Base-by-base conservation (phyloP, 2,888 invertebrate species). In the Meta bourneti region DNA sequence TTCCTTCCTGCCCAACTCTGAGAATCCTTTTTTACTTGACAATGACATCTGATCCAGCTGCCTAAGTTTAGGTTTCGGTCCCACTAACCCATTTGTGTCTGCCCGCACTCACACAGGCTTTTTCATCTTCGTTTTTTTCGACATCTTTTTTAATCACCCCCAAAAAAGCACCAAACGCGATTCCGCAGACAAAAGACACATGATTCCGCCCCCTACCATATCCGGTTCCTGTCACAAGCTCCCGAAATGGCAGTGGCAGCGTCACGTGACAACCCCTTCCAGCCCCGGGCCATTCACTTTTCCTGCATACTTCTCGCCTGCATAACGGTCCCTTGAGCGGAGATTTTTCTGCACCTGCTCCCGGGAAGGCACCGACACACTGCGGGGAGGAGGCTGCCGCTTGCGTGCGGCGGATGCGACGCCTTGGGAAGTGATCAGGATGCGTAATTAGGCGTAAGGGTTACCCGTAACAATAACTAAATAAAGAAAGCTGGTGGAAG, bases 161-260 rank as follows among this genome's bases (percentile, higher is more conserved):
- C 61, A 34, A 34, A 34, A 34, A 34, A 34, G 34, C 34, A 34
- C 34, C 34, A 34, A 34, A 34, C 34, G 34, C 34, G 34, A 34
- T 34, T 34, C 34, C 34, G 34, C 34, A 34, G 34, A 34, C 34
- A 34, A 34, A 34, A 34, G 34, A 34, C 34, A 34, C 34, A 34
- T 4, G 34, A 34, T 34, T 2, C 79, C 34, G 34, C 16, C 70
- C 16, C 61, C 70, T 52, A 4, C 34, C 61, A 19, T 34, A 86
- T 86, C 85, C 85, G 85, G 85, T 86, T 86, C 84, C 84, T 75
- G 72, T 54, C 75, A 34, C 16, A 75, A 75, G 20, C 54, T 74
- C 54, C 72, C 84, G 52, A 83, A 83, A 83, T 52, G 78, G 78
- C n/a, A 34, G 34, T 34, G 34, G 34, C 1, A 9, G 19, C 8